These are phyloP conservation scores for Epiblema foenella DNA, from an alignment of 2,888 invertebrate genomes.

Conservation along the genomic window DNA sequence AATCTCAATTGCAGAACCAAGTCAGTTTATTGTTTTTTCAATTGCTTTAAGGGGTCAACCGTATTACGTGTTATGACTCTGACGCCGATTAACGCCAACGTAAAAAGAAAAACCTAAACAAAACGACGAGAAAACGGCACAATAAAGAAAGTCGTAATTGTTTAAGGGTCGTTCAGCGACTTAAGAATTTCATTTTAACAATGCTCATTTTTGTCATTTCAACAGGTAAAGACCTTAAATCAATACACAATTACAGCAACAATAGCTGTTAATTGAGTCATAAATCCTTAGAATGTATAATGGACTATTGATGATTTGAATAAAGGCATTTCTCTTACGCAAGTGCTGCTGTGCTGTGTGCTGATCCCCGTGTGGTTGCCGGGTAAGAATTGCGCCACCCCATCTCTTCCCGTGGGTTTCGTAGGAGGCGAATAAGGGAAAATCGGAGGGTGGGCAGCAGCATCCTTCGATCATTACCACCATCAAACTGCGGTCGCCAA, in stretches of 20 bases:
- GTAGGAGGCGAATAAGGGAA: too few relatives aligned
- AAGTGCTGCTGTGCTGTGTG: too few relatives aligned
- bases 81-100: slow-evolving; percentile 48
- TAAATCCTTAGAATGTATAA: not conserved
- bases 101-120: slow-evolving; percentile 51
- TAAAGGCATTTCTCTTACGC: not conserved
- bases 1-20: slow-evolving; percentile 14
- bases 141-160: slow-evolving; percentile 50
- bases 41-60: slow-evolving; percentile 42
- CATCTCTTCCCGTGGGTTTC: too few relatives aligned
- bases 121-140: slow-evolving; percentile 50
- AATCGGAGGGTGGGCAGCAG: too few relatives aligned
- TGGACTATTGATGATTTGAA: not conserved
- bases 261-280: not conserved
- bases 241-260: not conserved
- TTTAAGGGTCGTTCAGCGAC: slow-evolving; percentile 48
- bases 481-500: too few relatives aligned
- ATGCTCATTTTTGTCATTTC: slow-evolving; percentile 6
- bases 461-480: too few relatives aligned
- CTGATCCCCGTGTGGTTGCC: too few relatives aligned
- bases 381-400: too few relatives aligned
- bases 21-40: slow-evolving; percentile 15
- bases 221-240: not conserved
- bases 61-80: slow-evolving; percentile 48
- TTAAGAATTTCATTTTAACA: slow-evolving; percentile 40